These are phyloP conservation scores for Microdon myrmicae DNA, from an alignment of 2,888 invertebrate species.

Conservation along the genomic window DNA sequence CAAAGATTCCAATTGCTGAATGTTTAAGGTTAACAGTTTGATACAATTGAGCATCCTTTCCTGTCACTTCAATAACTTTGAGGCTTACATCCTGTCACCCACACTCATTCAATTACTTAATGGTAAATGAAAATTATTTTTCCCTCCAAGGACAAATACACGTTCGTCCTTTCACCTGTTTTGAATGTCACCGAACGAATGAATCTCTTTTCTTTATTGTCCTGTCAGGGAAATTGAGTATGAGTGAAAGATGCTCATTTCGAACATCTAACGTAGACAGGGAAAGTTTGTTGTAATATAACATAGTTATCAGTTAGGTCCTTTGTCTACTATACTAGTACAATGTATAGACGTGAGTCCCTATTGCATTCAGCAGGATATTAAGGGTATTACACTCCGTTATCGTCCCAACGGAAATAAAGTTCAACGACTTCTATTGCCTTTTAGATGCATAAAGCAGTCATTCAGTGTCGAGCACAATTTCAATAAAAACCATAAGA, in stretches of 20 bases:
- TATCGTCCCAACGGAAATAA: constrained; percentile 43
- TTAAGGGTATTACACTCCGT: constrained; percentile 48
- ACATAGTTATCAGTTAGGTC: constrained; percentile 42
- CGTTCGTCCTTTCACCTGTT: constrained; percentile 24
- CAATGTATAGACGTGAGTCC: constrained; percentile 27
- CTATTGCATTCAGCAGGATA: constrained; percentile 32
- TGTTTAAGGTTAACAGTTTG: too few species aligned
- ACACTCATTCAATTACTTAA: too few species aligned
- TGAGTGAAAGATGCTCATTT: too few species aligned
- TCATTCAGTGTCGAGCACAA: constrained; percentile 42
- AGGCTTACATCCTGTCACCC: too few species aligned
- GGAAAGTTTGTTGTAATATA: too few species aligned
- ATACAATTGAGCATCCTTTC: too few species aligned
- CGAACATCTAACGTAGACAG: too few species aligned
- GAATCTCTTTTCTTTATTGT: constrained; percentile 17
- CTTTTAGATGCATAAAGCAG: constrained; percentile 32
- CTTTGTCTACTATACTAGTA: too few species aligned
- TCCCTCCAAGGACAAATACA: constrained; percentile 47
- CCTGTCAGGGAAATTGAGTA: too few species aligned
- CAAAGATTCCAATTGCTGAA: too few species aligned
- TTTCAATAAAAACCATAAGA: too few species aligned
- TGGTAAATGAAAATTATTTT: constrained; percentile 32
- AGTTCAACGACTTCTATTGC: constrained; percentile 49
- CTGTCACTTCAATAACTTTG: too few species aligned
- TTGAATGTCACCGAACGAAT: constrained; percentile 23